phyloP scores from a whole-genome alignment of 2,888 invertebrate species.

The Machimus rusticus region DNA sequence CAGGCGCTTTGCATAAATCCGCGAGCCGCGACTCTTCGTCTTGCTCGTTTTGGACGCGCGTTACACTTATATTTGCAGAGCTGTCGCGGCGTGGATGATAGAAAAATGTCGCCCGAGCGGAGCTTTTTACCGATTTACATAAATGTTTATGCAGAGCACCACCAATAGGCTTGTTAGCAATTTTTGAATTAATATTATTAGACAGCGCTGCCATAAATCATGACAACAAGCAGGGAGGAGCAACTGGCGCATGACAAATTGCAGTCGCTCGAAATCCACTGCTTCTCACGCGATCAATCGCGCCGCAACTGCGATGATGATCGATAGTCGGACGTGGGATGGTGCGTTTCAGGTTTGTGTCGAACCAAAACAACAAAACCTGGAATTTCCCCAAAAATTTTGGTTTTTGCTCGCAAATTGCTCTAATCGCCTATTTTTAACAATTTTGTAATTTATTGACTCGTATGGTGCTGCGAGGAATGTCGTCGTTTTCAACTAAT shows the following conservation, averaged over 20 bases:
- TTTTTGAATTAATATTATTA: constrained; percentile 15
- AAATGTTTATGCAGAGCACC: constrained; percentile 10
- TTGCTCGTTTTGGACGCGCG: neutral
- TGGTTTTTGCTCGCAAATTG: neutral
- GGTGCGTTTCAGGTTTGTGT: neutral
- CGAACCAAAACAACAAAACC: neutral
- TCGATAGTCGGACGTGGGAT: neutral
- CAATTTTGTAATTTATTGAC: neutral
- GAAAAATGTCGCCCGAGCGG: neutral
- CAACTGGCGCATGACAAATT: neutral
- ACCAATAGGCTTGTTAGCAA: constrained; percentile 32
- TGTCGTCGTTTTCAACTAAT: neutral
- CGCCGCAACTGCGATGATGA: neutral
- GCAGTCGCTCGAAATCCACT: neutral
- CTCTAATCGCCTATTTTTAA: neutral
- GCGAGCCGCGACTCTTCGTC: neutral
- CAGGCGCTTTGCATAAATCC: constrained; percentile 2
- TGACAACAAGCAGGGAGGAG: constrained; percentile 19
- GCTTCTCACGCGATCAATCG: neutral
- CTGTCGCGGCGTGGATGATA: neutral
- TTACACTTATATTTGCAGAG: neutral
- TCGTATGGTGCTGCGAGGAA: neutral
- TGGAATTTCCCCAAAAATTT: neutral
- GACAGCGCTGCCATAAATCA: constrained; percentile 3
- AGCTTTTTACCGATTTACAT: constrained; percentile 11